Conservation (phyloP, 2,113 vertebrate genomes). For the Passer montanus region DNA sequence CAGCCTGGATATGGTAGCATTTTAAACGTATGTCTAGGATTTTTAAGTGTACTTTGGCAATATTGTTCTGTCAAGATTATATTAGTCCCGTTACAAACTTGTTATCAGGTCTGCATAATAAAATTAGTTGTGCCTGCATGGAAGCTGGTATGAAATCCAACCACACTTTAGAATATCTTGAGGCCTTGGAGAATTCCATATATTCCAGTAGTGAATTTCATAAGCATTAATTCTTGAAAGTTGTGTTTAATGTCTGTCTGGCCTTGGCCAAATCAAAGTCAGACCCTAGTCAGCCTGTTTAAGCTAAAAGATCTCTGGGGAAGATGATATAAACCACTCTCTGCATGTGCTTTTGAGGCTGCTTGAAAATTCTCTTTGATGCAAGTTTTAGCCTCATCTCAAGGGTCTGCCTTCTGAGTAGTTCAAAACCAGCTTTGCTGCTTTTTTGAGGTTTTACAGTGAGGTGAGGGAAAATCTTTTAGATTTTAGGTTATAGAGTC, state of each 20-base stretch:
- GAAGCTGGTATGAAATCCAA: background rate
- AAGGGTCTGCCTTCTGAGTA: background rate
- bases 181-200: background rate
- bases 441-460: background rate
- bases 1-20: background rate
- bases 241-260: constrained; percentile 2
- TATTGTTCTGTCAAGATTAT: background rate
- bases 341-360: background rate
- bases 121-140: background rate
- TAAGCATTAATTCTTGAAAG: background rate
- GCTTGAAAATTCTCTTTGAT: constrained; percentile 26
- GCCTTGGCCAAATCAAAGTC: constrained; percentile 13
- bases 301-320: constrained; percentile 26
- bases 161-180: background rate
- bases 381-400: background rate
- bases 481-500: background rate
- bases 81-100: background rate
- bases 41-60: background rate
- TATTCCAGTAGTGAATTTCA: background rate
- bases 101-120: background rate
- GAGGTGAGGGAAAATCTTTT: background rate
- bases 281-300: background rate
- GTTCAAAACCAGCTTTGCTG: background rate
- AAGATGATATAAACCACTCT: background rate
- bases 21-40: background rate